These are phyloP conservation scores for Drosophila barbarae DNA, from an alignment of 2,888 invertebrate genomes.

Conservation along the genomic window DNA sequence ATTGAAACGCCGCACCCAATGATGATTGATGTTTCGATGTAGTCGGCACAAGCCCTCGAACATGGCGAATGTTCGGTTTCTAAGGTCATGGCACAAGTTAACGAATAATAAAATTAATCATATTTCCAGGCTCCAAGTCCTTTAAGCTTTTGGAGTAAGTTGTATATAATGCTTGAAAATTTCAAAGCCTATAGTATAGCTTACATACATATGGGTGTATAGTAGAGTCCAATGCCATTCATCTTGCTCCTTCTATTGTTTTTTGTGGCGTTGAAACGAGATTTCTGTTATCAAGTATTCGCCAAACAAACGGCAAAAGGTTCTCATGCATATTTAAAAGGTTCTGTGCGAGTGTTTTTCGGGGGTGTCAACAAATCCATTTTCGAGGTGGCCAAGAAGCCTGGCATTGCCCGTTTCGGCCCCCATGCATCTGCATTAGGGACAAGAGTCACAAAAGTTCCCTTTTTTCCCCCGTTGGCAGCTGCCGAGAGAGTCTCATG, in stretches of 20 bases:
- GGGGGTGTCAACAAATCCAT: slow-evolving; percentile 56
- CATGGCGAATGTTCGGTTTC: slow-evolving; percentile 19
- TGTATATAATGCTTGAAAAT: not conserved
- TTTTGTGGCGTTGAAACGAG: slow-evolving; percentile 48
- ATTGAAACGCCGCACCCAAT: slow-evolving; percentile 8
- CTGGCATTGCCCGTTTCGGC: slow-evolving; percentile 19
- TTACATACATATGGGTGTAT: not conserved
- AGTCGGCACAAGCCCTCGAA: not conserved
- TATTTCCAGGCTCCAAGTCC: not conserved
- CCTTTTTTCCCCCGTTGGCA: slow-evolving; percentile 3
- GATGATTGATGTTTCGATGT: slow-evolving; percentile 45
- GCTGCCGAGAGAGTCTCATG: slow-evolving; percentile 44
- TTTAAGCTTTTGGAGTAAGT: not conserved
- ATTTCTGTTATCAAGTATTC: slow-evolving; percentile 64
- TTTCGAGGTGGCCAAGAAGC: slow-evolving; percentile 46
- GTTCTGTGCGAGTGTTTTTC: slow-evolving; percentile 19
- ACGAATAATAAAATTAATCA: slow-evolving; percentile 32
- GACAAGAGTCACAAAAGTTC: slow-evolving; percentile 35
- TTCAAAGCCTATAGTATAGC: slow-evolving; percentile 1
- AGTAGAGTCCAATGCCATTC: slow-evolving; percentile 5
- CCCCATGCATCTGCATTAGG: slow-evolving; percentile 44
- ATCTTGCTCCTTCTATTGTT: slow-evolving; percentile 31
- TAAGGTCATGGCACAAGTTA: slow-evolving; percentile 51
- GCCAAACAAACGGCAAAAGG: slow-evolving; percentile 48
- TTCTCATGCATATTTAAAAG: slow-evolving; percentile 71